Conservation (phyloP, 2,797 vertebrate species). For the Scyliorhinus canicula region DNA sequence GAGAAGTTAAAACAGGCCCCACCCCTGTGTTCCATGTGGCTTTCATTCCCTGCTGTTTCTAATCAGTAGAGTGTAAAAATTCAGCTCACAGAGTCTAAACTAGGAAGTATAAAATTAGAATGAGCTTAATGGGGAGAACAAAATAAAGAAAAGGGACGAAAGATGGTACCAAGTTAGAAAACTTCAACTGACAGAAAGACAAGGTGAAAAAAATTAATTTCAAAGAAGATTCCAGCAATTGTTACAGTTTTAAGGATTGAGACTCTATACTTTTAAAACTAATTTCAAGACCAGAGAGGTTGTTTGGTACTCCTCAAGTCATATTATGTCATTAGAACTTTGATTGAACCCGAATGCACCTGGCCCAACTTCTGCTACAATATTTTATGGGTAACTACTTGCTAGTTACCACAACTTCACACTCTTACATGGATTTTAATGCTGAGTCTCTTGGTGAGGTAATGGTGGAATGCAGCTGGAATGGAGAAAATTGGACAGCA, state of each 20-base stretch:
- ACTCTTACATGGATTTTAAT: not conserved
- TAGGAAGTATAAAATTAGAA: not conserved
- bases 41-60: too few relatives aligned
- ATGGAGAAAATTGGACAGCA: not conserved
- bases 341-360: not conserved
- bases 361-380: not conserved
- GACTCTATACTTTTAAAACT: not conserved
- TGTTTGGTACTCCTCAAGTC: not conserved
- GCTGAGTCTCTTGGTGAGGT: not conserved
- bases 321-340: not conserved
- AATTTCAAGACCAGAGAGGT: not conserved
- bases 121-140: not conserved
- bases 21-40: not conserved
- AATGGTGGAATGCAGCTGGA: not conserved
- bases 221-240: not conserved
- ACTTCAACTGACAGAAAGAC: not conserved
- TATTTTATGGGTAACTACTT: not conserved
- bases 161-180: not conserved
- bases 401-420: not conserved
- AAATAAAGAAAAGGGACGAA: not conserved
- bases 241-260: not conserved
- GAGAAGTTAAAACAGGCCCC: not conserved
- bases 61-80: not conserved
- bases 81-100: not conserved
- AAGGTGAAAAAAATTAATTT: not conserved